Evolutionary conservation across 2,888 invertebrate species (phyloP).

Genomic region (Gisinianus flammeolus): DNA sequence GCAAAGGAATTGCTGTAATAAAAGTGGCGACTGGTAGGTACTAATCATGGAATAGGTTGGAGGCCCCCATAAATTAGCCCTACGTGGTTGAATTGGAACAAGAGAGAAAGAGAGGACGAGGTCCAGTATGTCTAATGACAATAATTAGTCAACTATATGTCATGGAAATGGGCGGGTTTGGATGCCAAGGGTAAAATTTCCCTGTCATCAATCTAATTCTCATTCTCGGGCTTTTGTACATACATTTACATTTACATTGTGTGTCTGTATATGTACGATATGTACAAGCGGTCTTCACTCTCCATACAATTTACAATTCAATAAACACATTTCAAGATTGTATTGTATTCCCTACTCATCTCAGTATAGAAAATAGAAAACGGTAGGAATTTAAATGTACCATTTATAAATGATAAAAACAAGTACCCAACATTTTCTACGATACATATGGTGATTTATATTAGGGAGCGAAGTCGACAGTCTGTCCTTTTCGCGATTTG

Average conservation of each 20-base stretch:
- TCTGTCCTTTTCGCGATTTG: not conserved
- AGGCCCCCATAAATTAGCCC: not conserved
- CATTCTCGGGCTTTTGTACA: no score
- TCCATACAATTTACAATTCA: not conserved
- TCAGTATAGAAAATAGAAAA: not conserved
- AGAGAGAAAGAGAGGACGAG: slow-evolving; percentile 24
- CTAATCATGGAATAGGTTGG: not conserved
- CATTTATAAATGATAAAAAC: not conserved
- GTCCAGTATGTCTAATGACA: not conserved
- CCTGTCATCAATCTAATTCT: slow-evolving; percentile 27
- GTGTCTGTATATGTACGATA: no score
- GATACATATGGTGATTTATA: no score
- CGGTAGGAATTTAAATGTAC: not conserved
- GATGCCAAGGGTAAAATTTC: slow-evolving; percentile 33
- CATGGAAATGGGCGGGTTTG: slow-evolving; percentile 8
- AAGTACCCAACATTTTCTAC: not conserved
- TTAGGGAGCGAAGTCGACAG: not conserved
- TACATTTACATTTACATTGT: no score
- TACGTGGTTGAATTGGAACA: not conserved
- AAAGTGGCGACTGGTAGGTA: not conserved
- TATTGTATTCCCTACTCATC: not conserved
- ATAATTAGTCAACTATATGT: not conserved
- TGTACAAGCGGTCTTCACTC: no score
- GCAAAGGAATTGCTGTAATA: not conserved
- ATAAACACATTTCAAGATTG: not conserved